Conservation (phyloP, 1,140 invertebrate species). For the Philopotamus ludificatus region DNA sequence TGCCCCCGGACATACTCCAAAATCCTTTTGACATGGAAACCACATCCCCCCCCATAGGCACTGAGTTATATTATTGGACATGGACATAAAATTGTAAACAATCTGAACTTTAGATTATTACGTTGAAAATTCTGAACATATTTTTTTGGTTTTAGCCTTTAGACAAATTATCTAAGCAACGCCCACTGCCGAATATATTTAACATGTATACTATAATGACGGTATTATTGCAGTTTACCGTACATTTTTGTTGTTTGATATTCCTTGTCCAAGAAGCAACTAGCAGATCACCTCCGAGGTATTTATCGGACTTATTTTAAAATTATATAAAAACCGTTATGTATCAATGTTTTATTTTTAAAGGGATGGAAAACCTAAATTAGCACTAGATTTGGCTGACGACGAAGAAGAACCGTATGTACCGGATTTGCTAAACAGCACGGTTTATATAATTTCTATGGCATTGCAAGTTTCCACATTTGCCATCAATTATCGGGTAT, state of each 20-base stretch:
- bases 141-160: slow-evolving; percentile 71
- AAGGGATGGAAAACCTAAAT: slow-evolving; percentile 59
- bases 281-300: slow-evolving; percentile 65
- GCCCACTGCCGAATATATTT: slow-evolving; percentile 98
- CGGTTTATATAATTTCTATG: slow-evolving; percentile 98
- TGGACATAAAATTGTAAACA: too few species aligned
- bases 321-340: slow-evolving; percentile 9
- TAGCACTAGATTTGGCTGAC: slow-evolving; percentile 60
- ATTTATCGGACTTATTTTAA: slow-evolving; percentile 41
- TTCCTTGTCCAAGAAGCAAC: slow-evolving; percentile 84
- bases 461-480: slow-evolving; percentile 97
- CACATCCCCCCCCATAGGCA: too few species aligned
- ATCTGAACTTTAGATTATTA: too few species aligned
- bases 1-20: too few species aligned
- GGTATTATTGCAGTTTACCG: slow-evolving; percentile 90
- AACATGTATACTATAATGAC: slow-evolving; percentile 97
- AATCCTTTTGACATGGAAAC: too few species aligned
- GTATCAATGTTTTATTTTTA: slow-evolving; percentile 1
- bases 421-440: slow-evolving; percentile 93
- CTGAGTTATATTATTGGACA: too few species aligned
- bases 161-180: slow-evolving; percentile 87
- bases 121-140: too few species aligned
- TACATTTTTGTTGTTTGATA: slow-evolving; percentile 91
- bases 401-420: slow-evolving; percentile 88
- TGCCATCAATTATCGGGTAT: slow-evolving; percentile 97